Percentiles rank a stretch among this genome's conserved stretches.
Evolutionary conservation across 53 echinoderm and acorn worm species (phyloP).

Genomic region (Luidia sarsii): DNA sequence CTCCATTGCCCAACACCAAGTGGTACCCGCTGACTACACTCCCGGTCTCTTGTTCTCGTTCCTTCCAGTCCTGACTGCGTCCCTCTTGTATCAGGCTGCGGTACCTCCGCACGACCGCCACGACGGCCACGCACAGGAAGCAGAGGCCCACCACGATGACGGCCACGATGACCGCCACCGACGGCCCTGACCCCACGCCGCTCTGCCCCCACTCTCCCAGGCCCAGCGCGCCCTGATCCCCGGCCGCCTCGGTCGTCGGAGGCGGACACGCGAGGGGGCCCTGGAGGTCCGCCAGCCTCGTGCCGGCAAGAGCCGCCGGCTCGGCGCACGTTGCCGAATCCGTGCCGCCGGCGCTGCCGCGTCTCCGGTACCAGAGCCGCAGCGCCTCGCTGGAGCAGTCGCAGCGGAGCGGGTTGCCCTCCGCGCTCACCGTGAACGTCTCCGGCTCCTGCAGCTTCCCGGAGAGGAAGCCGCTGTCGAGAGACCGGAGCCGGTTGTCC

Average conservation of each 20-base stretch:
- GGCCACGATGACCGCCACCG: neutral
- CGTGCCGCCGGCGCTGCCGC: neutral
- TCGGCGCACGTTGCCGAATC: neutral
- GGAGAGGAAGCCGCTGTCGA: neutral
- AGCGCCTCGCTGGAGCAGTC: neutral
- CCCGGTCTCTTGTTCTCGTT: too few relatives aligned
- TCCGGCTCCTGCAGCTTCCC: neutral
- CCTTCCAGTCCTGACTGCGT: too few relatives aligned
- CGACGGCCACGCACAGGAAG: neutral
- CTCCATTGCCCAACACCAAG: too few relatives aligned
- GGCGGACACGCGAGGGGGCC: neutral
- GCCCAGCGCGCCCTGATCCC: neutral
- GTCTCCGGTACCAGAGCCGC: neutral
- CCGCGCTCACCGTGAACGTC: neutral
- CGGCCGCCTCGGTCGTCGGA: neutral
- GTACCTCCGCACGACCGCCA: neutral
- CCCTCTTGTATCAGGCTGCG: neutral
- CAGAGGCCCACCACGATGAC: neutral
- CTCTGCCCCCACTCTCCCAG: too few relatives aligned
- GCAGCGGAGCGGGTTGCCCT: conserved; percentile 18
- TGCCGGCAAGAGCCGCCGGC: neutral
- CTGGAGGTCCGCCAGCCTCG: neutral
- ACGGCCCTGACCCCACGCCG: too few relatives aligned
- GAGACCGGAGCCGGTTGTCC: neutral
- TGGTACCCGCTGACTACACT: too few relatives aligned